phyloP scores from a whole-genome alignment of 2,888 invertebrate species.

The Agonopterix alstromeriana region DNA sequence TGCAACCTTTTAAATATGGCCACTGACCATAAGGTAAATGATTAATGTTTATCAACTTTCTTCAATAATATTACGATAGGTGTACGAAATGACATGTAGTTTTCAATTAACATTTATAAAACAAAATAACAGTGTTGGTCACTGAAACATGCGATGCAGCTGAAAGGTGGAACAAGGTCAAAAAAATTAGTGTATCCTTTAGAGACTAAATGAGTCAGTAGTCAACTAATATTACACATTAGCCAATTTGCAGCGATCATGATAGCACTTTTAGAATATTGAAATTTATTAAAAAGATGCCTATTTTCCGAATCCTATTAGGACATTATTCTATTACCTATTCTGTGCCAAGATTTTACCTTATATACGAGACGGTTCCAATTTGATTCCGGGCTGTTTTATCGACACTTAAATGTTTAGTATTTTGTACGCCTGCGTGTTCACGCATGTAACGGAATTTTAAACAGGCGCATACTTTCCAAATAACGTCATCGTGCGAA shows the following conservation, averaged over 20 bases:
- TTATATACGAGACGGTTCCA: too few relatives aligned
- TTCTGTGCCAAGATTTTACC: too few relatives aligned
- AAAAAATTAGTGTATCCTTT: conserved; percentile 34
- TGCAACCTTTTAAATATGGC: conserved; percentile 18
- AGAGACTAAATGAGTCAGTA: conserved; percentile 9
- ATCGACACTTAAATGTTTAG: background rate
- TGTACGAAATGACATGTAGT: background rate
- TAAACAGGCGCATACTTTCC: conserved; percentile 63
- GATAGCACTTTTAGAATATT: too few relatives aligned
- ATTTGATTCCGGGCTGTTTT: too few relatives aligned
- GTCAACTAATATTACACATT: too few relatives aligned
- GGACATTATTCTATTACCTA: too few relatives aligned
- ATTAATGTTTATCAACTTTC: conserved; percentile 28
- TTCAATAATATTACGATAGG: conserved; percentile 7
- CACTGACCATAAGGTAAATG: conserved; percentile 25
- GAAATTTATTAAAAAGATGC: too few relatives aligned
- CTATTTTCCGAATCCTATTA: too few relatives aligned
- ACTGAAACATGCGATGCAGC: conserved; percentile 10
- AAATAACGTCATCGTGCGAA: conserved; percentile 58
- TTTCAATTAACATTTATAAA: background rate
- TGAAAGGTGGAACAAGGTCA: conserved; percentile 35
- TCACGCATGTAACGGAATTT: conserved; percentile 44
- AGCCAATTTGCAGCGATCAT: too few relatives aligned
- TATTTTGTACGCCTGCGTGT: conserved; percentile 12
- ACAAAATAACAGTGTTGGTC: background rate